These are phyloP conservation scores for Corythaixoides concolor DNA, from an alignment of 2,113 vertebrate genomes.

Conservation along the genomic window DNA sequence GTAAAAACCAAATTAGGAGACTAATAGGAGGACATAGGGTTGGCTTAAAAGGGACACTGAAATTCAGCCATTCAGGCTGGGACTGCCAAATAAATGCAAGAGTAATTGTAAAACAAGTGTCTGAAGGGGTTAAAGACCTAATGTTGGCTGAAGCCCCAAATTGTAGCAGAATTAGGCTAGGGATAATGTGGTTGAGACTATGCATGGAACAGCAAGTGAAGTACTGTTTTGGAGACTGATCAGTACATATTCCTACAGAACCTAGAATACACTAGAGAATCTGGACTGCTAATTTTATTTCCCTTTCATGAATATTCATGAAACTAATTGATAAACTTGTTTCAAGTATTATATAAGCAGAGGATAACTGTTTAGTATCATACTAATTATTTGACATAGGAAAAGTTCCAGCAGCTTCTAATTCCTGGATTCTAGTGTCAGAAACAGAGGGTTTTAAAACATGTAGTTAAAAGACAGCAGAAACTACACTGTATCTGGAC, in stretches of 20 bases:
- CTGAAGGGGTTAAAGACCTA: background rate
- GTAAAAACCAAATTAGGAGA: background rate
- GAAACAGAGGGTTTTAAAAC: background rate
- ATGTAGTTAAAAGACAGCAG: background rate
- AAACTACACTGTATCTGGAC: background rate
- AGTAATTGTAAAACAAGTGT: background rate
- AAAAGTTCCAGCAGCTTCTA: background rate
- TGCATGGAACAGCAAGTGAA: background rate
- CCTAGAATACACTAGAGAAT: background rate
- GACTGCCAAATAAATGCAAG: background rate
- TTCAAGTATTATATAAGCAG: background rate
- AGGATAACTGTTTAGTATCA: background rate
- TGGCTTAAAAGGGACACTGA: background rate
- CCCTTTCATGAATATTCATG: background rate
- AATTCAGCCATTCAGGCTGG: fast-evolving
- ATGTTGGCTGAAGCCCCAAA: background rate
- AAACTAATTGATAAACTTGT: background rate
- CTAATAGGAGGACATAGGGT: background rate
- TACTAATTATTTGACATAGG: background rate
- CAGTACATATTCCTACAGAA: background rate
- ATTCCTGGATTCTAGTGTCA: background rate
- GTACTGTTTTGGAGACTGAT: background rate
- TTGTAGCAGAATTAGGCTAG: background rate
- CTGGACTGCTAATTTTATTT: background rate
- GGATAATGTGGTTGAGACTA: background rate